Percentiles rank a stretch among this genome's conserved stretches.
Conservation (phyloP, 2,113 vertebrate species). For the Tangachromis dhanisi region DNA sequence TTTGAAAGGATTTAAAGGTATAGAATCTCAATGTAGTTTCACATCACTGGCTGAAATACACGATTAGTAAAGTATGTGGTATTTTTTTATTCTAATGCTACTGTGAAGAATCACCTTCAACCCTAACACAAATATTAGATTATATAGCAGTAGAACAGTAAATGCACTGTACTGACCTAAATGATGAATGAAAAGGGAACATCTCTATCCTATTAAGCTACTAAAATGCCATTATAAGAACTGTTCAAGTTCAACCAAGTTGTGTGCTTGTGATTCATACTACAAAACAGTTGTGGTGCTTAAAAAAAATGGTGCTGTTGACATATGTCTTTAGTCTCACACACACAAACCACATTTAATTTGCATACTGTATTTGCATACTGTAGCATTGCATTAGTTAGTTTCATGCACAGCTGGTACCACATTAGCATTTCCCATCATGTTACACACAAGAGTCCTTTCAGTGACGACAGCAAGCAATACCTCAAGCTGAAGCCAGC, state of each 20-base stretch:
- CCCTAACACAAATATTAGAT: not conserved
- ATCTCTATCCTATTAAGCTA: not conserved
- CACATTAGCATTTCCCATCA: conserved; percentile 21
- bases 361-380: not conserved
- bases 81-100: not conserved
- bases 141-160: not conserved
- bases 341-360: not conserved
- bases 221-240: not conserved
- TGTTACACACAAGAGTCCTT: not conserved
- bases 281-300: not conserved
- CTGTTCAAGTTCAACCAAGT: not conserved
- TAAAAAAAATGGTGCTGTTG: not conserved
- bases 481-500: conserved; percentile 18
- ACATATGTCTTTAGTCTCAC: not conserved
- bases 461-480: not conserved
- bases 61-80: not conserved
- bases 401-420: conserved; percentile 3
- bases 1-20: conserved; percentile 14
- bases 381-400: not conserved
- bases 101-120: not conserved
- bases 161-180: not conserved
- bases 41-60: not conserved
- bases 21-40: not conserved
- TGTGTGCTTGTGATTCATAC: not conserved
- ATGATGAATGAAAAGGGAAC: not conserved